These are phyloP conservation scores for Acinonyx jubatus DNA, from an alignment of 2,113 vertebrate species.

Conservation along the genomic window DNA sequence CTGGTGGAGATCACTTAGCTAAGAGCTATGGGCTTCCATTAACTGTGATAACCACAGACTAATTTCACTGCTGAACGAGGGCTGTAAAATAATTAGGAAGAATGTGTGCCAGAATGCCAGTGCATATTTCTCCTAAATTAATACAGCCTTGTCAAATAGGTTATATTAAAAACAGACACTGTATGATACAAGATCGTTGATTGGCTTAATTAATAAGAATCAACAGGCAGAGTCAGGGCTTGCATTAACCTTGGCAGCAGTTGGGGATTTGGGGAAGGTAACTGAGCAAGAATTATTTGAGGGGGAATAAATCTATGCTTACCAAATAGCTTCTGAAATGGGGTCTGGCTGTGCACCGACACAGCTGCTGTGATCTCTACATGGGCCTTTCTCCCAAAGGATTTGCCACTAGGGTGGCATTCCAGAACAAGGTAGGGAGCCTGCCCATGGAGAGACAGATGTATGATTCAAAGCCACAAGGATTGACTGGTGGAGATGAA, in stretches of 20 bases:
- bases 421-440: background rate
- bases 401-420: background rate
- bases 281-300: constrained; percentile 22
- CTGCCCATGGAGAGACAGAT: background rate
- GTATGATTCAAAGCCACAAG: background rate
- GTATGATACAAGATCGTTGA: constrained; percentile 66
- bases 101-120: constrained; percentile 54
- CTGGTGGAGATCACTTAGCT: constrained; percentile 63
- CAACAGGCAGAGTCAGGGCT: constrained; percentile 69
- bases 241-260: constrained; percentile 67
- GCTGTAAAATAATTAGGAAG: constrained; percentile 73
- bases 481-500: background rate
- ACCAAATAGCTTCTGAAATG: constrained; percentile 18
- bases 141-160: constrained; percentile 68
- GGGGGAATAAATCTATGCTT: constrained; percentile 9
- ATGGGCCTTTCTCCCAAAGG: background rate
- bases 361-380: background rate
- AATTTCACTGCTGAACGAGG: constrained; percentile 67
- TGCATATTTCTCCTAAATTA: constrained; percentile 75
- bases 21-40: constrained; percentile 67
- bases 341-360: background rate
- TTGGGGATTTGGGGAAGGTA: constrained; percentile 38
- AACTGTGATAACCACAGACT: constrained; percentile 59
- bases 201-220: constrained; percentile 80
- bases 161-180: constrained; percentile 77